A percentile compares a stretch with the other conserved stretches of the same genome.
Conservation (phyloP, 2,797 vertebrate species). For the Alfaro cultratus region DNA sequence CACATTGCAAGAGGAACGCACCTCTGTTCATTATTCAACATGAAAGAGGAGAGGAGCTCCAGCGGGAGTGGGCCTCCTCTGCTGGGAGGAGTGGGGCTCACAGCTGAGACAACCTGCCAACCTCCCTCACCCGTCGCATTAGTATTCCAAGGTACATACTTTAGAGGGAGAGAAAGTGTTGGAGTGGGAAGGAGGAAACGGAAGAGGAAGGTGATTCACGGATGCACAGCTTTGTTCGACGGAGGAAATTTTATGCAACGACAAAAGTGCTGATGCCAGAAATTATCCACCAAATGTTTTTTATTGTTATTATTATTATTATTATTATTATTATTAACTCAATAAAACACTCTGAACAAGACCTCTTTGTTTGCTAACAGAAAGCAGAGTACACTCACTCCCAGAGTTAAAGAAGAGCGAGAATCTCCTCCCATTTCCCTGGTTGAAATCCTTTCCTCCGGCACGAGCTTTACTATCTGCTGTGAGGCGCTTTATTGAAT, state of each 20-base stretch:
- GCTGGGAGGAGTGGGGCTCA: slow-evolving; percentile 77
- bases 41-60: slow-evolving; percentile 74
- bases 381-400: slow-evolving; percentile 28
- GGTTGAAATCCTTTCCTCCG: slow-evolving; percentile 32
- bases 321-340: slow-evolving; percentile 67
- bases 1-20: slow-evolving; percentile 43
- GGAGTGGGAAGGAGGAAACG: slow-evolving; percentile 25
- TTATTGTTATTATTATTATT: slow-evolving; percentile 1
- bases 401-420: slow-evolving; percentile 41
- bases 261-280: slow-evolving; percentile 74
- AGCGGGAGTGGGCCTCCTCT: slow-evolving; percentile 80
- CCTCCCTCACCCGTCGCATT: slow-evolving; percentile 77
- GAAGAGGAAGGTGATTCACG: slow-evolving; percentile 38
- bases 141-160: slow-evolving; percentile 79
- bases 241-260: slow-evolving; percentile 49
- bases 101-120: slow-evolving; percentile 77
- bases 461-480: slow-evolving; percentile 41
- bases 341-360: slow-evolving; percentile 64
- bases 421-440: slow-evolving; percentile 32
- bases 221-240: slow-evolving; percentile 5
- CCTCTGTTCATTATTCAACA: slow-evolving; percentile 86
- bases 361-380: slow-evolving; percentile 67
- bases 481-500: slow-evolving; percentile 60
- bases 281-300: slow-evolving; percentile 65
- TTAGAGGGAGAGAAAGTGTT: slow-evolving; percentile 37